Evolutionary conservation across 1,140 invertebrate genomes (phyloP), one percentile per base, ranked within the genome.

Genomic region (Psix sp.): DNA sequence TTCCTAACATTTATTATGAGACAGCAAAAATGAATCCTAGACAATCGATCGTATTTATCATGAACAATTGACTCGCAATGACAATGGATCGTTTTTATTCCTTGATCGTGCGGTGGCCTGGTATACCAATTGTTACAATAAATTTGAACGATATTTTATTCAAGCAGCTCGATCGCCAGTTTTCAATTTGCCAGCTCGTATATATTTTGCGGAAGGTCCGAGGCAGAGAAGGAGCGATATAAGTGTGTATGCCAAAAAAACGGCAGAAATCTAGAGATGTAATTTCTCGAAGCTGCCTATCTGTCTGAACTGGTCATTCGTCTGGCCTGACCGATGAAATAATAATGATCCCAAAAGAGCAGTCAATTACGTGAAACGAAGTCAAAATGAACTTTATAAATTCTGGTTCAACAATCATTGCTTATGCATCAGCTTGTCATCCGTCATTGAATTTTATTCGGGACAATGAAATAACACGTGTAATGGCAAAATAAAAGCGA

Each of bases 121-220:
- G 82, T 86, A 83, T 85, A 84, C 77, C 83, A 84, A 82, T 84
- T 87, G 85, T 87, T 86, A 82, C 80, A 81, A 87, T 87, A 86
- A 87, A 87, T 87, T 86, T 84, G 80, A 82, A 71, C 80, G 80
- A 87, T 87, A 87, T 87, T 84, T 87, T 87, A 87, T 87, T 87
- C 84, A 87, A 79, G 79, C 84, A 79, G 82, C 70, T 77, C 83
- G 84, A 85, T 86, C 82, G 83, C 82, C 81, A 84, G 79, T 85
- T 87, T 87, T 87, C 84, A 87, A 87, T 87, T 87, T 85, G 84
- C 83, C 82, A 71, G 80, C 77, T 81, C 84, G 81, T 86, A 87
- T 86, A 86, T 86, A 86, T 86, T 82, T 84, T 77, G 83, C 77
- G 76, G 62, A 77, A 51, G 54, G 71, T 73, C 49, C 70, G 71